Base-by-base conservation (phyloP, 30 jellyfish, hydroid and myxozoan species). In the Mastigias papua region DNA sequence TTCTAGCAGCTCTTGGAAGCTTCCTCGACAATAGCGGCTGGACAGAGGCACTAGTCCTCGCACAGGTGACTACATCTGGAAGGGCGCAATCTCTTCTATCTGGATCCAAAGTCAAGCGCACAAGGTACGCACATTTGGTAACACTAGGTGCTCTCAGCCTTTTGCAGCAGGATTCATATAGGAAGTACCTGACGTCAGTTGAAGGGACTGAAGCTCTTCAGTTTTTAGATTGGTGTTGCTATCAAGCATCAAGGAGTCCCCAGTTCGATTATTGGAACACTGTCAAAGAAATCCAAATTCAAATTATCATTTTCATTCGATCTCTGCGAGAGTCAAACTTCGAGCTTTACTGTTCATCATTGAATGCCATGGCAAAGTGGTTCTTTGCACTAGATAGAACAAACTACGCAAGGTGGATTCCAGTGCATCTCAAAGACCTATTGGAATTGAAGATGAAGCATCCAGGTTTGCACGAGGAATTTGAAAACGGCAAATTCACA, bases 11-110 rank as follows among this genome's bases (percentile, higher is more conserved):
- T 50, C 57, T 86, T 46, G 96, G 96, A 22, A 93, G 76, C 46
- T 86, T 87, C 88, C 76, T 86, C 32, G 92, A 86, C 19, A 87
- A 88, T 42, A 65, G 86, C 54, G 96, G 93, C 23, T 86, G 96
- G 96, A 89, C 77, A 6, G 76, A 76, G 35, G 21, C 51, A 25
- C 49, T 76, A 50, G 93, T 66, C 15, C 66, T 78, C 67, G 33
- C 89, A 9, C 25, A 88, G 4, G 33, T 88, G 29, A 78, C 23
- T 66, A 75, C 96, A 19, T 34, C 93, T 8, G 96, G 93, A 34
- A 76, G 78, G 46, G 80, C 88, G 7, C 89, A 82, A 7, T 16
- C 62, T 28, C n/a, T 82, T 28, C 87, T 82, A 2, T 27, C 15
- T 30, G 87, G 81, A 2, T 26, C 5, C 2, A 64, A 69, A 22